These are phyloP conservation scores for Amblyraja radiata DNA, from an alignment of 2,797 vertebrate species.

Conservation along the genomic window DNA sequence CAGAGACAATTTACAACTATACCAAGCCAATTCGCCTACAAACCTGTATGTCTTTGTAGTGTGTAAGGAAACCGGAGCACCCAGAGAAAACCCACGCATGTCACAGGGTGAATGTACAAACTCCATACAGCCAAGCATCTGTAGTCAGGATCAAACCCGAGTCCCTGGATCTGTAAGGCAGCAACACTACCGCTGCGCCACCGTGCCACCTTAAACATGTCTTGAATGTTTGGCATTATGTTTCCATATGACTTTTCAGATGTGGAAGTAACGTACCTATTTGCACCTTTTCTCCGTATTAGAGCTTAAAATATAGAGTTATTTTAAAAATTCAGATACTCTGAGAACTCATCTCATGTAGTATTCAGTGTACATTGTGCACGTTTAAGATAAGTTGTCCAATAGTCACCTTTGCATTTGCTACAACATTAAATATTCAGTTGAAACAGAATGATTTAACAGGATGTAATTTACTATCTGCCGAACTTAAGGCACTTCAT, in stretches of 20 bases:
- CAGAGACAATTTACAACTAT: too few relatives aligned
- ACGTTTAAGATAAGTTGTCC: neutral
- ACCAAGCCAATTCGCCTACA: too few relatives aligned
- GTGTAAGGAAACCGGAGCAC: too few relatives aligned
- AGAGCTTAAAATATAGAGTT: neutral
- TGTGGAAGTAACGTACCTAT: neutral
- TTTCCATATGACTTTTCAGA: neutral
- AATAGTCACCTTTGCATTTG: constrained; percentile 19
- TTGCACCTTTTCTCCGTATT: neutral
- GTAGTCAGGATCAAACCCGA: too few relatives aligned
- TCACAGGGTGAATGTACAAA: too few relatives aligned
- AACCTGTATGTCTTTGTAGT: too few relatives aligned
- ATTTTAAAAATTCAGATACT: neutral
- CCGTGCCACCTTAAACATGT: neutral
- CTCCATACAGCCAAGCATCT: too few relatives aligned
- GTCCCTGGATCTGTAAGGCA: too few relatives aligned
- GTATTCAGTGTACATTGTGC: neutral
- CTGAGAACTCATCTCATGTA: neutral
- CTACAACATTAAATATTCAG: constrained; percentile 25
- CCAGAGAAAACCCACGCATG: too few relatives aligned
- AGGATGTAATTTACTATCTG: neutral
- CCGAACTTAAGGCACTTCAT: neutral
- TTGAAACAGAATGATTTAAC: constrained; percentile 15
- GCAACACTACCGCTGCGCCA: too few relatives aligned
- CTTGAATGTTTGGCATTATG: neutral